Base-by-base conservation (phyloP, 2,797 vertebrate genomes). In the Diceros bicornis region DNA sequence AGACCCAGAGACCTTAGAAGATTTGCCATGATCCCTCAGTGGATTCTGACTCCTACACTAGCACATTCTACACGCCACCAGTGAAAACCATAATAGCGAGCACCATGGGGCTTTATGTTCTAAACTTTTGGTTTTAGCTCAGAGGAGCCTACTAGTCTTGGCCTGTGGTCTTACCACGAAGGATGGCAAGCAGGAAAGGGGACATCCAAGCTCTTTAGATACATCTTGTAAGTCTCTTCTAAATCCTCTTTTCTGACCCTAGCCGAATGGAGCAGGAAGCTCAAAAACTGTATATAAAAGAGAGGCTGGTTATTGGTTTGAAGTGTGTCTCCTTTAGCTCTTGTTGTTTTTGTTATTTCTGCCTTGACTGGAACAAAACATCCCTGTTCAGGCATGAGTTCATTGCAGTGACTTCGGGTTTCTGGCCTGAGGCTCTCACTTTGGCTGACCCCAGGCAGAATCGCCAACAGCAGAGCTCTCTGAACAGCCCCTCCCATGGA, bases 11-110 rank as follows among this genome's bases (percentile, higher is more conserved):
- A 55, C n/a, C 5, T 61, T 82, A 64, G 34, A 32, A 68, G 68
- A 34, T 34, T 72, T 83, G 12, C n/a, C 14, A 27, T 7, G n/a
- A 94, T 18, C 9, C 32, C 18, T 81, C 47, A 44, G 66, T 34
- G 25, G 57, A 32, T 74, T 83, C 44, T 52, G 18, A 50, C 27
- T 44, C 62, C 18, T 66, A 72, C 3, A 8, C 29, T 1, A 25
- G 20, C 5, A 20, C 44, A 21, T 34, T n/a, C n/a, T 44, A 4
- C 2, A 18, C 0, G 0, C 27, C 29, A 21, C 62, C 29, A 13
- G 75, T 79, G n/a, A 81, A 84, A 87, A 10, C 21, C 37, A 1
- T 18, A 59, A 25, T 11, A 50, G 41, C 34, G 61, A 89, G n/a
- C 16, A 50, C 23, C 1, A 0, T 11, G 37, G 10, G 23, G 12